phyloP scores from a whole-genome alignment of 1,140 invertebrate species.

The Procambarus virginalis region DNA sequence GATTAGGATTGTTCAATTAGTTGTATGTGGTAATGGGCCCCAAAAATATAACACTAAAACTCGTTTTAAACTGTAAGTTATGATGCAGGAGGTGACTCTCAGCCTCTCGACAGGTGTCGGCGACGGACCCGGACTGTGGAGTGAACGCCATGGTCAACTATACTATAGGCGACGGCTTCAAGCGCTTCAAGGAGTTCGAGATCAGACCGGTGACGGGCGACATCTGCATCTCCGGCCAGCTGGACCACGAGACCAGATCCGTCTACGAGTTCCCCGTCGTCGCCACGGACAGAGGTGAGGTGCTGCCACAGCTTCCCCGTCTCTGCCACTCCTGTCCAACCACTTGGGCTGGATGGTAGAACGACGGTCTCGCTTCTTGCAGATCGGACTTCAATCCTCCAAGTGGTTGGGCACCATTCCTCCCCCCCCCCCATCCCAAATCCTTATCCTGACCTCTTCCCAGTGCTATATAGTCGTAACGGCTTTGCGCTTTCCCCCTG shows the following conservation, averaged over 20 bases:
- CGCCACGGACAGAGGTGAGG: conserved; percentile 93
- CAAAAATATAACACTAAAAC: no score
- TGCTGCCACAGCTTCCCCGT: no score
- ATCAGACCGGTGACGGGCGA: conserved; percentile 89
- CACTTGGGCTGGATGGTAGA: no score
- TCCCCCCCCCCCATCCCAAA: no score
- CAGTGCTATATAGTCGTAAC: no score
- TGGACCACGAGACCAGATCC: conserved; percentile 90
- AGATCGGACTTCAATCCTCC: no score
- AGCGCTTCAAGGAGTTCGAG: conserved; percentile 82
- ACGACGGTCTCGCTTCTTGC: no score
- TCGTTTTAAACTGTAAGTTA: no score
- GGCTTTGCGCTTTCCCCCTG: no score
- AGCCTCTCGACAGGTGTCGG: conserved; percentile 83
- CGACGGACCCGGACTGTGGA: conserved; percentile 94
- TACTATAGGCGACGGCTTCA: conserved; percentile 84
- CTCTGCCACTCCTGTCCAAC: no score
- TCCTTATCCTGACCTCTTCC: no score
- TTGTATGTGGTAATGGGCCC: neutral
- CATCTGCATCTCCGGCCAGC: conserved; percentile 86
- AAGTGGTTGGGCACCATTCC: no score
- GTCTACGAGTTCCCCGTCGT: conserved; percentile 94
- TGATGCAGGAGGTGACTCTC: neutral
- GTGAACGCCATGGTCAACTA: conserved; percentile 96
- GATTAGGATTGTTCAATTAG: neutral